Base-by-base conservation (phyloP, 2,113 vertebrate species). In the Ameiurus melas region DNA sequence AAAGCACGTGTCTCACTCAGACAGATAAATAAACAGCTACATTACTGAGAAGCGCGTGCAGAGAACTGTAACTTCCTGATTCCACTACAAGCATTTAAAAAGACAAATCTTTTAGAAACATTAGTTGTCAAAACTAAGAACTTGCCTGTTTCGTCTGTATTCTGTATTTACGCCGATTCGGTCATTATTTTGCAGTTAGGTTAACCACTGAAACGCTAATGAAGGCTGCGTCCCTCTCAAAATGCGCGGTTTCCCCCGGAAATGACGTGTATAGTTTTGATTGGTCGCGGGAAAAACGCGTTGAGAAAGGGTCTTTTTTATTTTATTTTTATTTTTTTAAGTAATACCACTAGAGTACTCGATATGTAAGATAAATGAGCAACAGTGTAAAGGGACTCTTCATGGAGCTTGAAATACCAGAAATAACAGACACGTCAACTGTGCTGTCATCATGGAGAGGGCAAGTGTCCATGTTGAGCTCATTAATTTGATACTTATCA, bases 211-310 rank as follows among this genome's bases (percentile, higher is more conserved):
- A 14, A 25, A 43, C 16, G 43, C 19, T 2, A 33, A 10, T 20
- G 0, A 17, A 75, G 20, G 7, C 33, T 1, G 13, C 7, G 47
- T 53, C 25, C 13, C 20, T 43, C 85, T 90, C 66, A 51, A 83
- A 85, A 82, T 17, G 16, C 51, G 78, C 88, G 83, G 47, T 93
- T 92, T 95, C 92, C 91, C 94, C 93, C 94, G 91, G 92, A 91
- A 93, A 55, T 30, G 82, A 86, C 82, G 86, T 80, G 2, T 22
- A 77, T 8, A n/a, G 53, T 77, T 57, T 14, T 88, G 89, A 95
- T 94, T 95, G 93, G 51, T 79, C 17, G 25, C 2, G 0, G 39
- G 9, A 0, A 47, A 47, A 51, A 77, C 14, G 16, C 4, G 33
- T 6, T 1, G 7, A 25, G 12, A 77, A 25, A 51, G 47, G 47